Evolutionary conservation across 1,140 invertebrate genomes (phyloP).

Genomic region (Papilio polytes): DNA sequence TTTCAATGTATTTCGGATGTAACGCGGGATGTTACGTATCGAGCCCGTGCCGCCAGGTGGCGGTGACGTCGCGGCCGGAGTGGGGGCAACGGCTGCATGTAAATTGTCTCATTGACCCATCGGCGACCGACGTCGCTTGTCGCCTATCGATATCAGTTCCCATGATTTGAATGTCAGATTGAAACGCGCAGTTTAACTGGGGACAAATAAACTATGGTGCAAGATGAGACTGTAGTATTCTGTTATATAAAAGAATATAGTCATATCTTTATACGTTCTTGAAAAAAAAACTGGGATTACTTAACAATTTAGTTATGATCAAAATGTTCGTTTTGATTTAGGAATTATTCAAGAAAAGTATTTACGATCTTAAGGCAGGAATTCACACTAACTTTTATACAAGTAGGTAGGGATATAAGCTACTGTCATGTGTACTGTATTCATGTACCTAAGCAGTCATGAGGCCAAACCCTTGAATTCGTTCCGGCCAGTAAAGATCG

Average conservation of each 20-base stretch:
- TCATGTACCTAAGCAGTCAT: not conserved
- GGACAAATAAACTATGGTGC: not conserved
- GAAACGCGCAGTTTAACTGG: conserved; percentile 3
- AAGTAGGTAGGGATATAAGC: too few species aligned
- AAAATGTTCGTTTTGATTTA: too few species aligned
- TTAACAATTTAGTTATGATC: too few species aligned
- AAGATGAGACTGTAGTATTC: not conserved
- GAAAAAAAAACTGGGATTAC: too few species aligned
- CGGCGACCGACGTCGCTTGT: not conserved
- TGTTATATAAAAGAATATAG: not conserved
- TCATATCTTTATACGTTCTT: not conserved
- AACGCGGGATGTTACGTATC: not conserved
- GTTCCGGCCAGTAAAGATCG: not conserved
- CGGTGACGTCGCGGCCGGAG: conserved; percentile 5
- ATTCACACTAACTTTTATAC: too few species aligned
- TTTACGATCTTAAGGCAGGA: too few species aligned
- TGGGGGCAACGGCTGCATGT: not conserved
- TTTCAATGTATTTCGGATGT: not conserved
- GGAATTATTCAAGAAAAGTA: too few species aligned
- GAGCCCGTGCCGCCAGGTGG: not conserved
- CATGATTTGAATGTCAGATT: conserved; percentile 12
- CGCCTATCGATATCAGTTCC: not conserved
- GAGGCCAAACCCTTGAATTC: not conserved
- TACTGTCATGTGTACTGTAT: too few species aligned
- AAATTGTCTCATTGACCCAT: conserved; percentile 16